These are phyloP conservation scores for Zygothrica quintamaculata DNA, from an alignment of 2,888 invertebrate genomes.

Conservation along the genomic window DNA sequence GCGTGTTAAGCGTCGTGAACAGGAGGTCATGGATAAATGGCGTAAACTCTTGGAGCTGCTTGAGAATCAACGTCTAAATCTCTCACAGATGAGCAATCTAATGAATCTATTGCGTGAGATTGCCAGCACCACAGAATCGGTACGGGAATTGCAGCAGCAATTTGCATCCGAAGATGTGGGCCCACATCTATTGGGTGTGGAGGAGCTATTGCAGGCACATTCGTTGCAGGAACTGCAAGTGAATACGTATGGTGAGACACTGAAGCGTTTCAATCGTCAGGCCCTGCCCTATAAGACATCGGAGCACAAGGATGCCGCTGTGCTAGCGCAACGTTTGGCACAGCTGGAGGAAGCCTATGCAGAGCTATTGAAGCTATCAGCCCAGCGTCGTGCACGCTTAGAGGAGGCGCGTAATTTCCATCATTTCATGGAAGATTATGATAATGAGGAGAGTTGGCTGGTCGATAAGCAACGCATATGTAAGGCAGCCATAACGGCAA, in stretches of 20 bases:
- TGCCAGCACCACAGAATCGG: slow-evolving; percentile 93
- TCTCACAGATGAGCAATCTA: slow-evolving; percentile 92
- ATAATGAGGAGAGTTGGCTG: slow-evolving; percentile 99
- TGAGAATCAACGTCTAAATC: slow-evolving; percentile 91
- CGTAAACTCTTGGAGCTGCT: slow-evolving; percentile 92
- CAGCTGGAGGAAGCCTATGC: slow-evolving; percentile 92
- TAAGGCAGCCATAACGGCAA: slow-evolving; percentile 95
- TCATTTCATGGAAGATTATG: slow-evolving; percentile 98
- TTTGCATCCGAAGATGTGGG: slow-evolving; percentile 93
- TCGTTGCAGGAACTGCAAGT: slow-evolving; percentile 96
- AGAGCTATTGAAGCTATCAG: slow-evolving; percentile 85
- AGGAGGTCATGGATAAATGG: slow-evolving; percentile 94
- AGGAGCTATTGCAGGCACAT: slow-evolving; percentile 97
- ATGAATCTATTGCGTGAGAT: slow-evolving; percentile 96
- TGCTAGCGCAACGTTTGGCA: slow-evolving; percentile 89
- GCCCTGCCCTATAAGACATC: slow-evolving; percentile 87
- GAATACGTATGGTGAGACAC: slow-evolving; percentile 93
- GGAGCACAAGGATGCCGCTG: slow-evolving; percentile 86
- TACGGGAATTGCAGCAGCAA: slow-evolving; percentile 92
- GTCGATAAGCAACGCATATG: slow-evolving; percentile 97
- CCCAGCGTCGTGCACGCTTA: slow-evolving; percentile 91
- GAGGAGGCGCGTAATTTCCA: slow-evolving; percentile 97
- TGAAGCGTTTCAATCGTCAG: slow-evolving; percentile 90
- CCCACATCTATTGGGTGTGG: slow-evolving; percentile 96
- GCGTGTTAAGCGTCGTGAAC: slow-evolving; percentile 87